Evolutionary conservation across 2,797 vertebrate species (phyloP).

Genomic region (Linurgus olivaceus): DNA sequence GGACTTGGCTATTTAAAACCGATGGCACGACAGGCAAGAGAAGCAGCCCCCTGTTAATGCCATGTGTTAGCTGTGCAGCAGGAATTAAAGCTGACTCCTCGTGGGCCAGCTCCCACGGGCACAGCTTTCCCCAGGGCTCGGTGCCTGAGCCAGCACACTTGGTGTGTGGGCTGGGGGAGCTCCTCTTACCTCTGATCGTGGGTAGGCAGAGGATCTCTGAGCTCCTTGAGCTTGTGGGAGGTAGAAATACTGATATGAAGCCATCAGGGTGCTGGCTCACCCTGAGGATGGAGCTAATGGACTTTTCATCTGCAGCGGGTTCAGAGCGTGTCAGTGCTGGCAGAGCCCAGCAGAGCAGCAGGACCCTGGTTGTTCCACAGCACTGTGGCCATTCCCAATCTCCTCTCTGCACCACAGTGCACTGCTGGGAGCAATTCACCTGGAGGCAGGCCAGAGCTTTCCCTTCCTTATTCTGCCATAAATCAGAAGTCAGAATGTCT

Average conservation of each 20-base stretch:
- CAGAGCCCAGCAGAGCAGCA: background rate
- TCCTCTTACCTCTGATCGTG: background rate
- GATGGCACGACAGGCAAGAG: background rate
- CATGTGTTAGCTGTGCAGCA: background rate
- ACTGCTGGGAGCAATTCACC: background rate
- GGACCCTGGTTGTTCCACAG: accelerated
- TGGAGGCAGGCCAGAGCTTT: background rate
- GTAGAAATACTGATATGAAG: background rate
- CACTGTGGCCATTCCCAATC: accelerated
- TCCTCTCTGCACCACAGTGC: background rate
- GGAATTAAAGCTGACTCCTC: background rate
- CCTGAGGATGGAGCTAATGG: background rate
- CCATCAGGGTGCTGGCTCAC: background rate
- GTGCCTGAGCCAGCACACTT: background rate
- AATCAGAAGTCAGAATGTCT: background rate
- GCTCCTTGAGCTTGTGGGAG: background rate
- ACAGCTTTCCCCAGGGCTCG: background rate
- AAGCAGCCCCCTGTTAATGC: background rate
- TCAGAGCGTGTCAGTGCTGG: accelerated
- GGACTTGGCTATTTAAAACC: background rate
- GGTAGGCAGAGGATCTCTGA: background rate
- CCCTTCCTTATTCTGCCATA: background rate
- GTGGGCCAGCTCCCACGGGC: background rate
- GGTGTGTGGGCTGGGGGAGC: background rate
- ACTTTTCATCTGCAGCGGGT: background rate